Conservation (phyloP, 2,113 vertebrate species). For the Bothrops jararaca region DNA sequence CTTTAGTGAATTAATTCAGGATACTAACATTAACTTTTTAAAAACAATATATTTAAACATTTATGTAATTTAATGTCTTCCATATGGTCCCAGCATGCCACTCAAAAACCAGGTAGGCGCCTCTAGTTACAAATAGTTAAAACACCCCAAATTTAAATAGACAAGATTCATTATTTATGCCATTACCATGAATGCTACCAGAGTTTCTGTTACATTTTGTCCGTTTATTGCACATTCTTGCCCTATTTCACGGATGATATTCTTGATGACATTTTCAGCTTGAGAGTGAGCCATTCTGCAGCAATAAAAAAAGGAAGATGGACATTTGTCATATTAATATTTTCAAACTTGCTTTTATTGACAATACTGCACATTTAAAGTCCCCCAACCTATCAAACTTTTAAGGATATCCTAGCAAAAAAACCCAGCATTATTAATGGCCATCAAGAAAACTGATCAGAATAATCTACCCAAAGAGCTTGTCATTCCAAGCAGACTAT, state of each 20-base stretch:
- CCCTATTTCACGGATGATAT: conserved; percentile 75
- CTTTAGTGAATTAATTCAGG: neutral
- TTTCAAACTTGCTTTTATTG: conserved; percentile 19
- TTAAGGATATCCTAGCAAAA: conserved; percentile 7
- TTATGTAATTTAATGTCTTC: neutral
- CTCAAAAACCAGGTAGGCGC: neutral
- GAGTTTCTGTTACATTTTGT: conserved; percentile 71
- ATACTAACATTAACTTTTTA: neutral
- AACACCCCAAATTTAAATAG: neutral
- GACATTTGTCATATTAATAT: neutral
- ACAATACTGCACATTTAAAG: neutral
- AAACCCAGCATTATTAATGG: neutral
- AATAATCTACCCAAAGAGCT: neutral
- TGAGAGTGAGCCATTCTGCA: conserved; percentile 70
- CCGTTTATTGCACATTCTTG: conserved; percentile 73
- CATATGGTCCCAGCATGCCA: neutral
- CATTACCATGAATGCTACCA: conserved; percentile 86
- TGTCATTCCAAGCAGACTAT: neutral
- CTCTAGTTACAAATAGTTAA: neutral
- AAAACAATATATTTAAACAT: neutral
- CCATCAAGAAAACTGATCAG: neutral
- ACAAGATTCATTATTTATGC: neutral
- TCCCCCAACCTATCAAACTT: neutral
- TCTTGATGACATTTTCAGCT: conserved; percentile 73
- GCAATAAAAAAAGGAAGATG: neutral